Conservation (phyloP, 2,797 vertebrate genomes). For the Gouania willdenowi region DNA sequence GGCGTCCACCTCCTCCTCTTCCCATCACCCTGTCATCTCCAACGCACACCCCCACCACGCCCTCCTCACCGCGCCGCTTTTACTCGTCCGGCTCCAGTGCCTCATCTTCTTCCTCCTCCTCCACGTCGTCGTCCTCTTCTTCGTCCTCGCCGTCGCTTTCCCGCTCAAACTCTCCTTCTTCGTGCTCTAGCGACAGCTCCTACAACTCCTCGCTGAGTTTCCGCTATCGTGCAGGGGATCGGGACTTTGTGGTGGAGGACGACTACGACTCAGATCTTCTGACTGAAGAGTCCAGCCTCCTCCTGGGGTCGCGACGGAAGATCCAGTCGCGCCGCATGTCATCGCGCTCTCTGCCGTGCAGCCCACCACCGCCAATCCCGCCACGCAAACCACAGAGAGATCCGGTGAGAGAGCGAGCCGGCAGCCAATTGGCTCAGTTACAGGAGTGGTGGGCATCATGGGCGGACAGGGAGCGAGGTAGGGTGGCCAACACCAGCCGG, state of each 20-base stretch:
- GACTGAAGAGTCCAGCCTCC: slow-evolving; percentile 79
- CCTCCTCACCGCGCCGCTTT: slow-evolving; percentile 67
- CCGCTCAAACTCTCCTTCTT: slow-evolving; percentile 73
- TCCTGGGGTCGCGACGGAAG: slow-evolving; percentile 70
- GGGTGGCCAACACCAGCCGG: slow-evolving; percentile 27
- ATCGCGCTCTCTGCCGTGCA: slow-evolving; percentile 75
- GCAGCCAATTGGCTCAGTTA: slow-evolving; percentile 75
- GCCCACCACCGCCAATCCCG: slow-evolving; percentile 74
- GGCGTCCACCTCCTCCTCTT: slow-evolving; percentile 65
- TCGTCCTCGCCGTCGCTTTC: slow-evolving; percentile 74
- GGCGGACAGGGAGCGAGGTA: slow-evolving; percentile 69
- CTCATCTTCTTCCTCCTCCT: slow-evolving; percentile 67
- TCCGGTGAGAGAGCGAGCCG: slow-evolving; percentile 71
- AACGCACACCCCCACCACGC: slow-evolving; percentile 74
- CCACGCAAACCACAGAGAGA: slow-evolving; percentile 79
- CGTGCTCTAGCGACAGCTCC: slow-evolving; percentile 66
- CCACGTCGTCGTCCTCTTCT: slow-evolving; percentile 70
- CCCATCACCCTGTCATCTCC: slow-evolving; percentile 72
- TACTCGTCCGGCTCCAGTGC: slow-evolving; percentile 72
- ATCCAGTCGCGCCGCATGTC: slow-evolving; percentile 72
- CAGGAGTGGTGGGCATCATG: slow-evolving; percentile 81
- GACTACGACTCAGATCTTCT: slow-evolving; percentile 76
- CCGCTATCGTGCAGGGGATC: slow-evolving; percentile 65
- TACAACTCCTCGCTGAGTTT: slow-evolving; percentile 77
- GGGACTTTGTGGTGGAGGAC: slow-evolving; percentile 56